phyloP scores from a whole-genome alignment of 2,113 vertebrate genomes.

The Nerophis ophidion region DNA sequence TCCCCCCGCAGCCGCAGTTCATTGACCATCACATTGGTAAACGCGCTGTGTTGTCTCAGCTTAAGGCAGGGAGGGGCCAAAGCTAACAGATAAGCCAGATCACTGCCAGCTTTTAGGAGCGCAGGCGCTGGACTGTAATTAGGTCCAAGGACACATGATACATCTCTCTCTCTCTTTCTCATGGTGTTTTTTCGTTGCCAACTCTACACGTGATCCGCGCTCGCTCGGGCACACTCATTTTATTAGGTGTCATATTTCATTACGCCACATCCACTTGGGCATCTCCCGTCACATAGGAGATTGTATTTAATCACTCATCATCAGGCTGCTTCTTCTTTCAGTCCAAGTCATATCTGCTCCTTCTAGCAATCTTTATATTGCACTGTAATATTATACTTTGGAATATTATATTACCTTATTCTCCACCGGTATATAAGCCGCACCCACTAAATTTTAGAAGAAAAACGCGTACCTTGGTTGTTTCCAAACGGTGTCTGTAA shows the following conservation, averaged over 20 bases:
- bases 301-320: too few species aligned
- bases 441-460: too few species aligned
- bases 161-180: slow-evolving; percentile 39
- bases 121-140: slow-evolving; percentile 63
- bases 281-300: too few species aligned
- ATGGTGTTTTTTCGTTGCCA: slow-evolving; percentile 5
- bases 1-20: slow-evolving; percentile 37
- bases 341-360: too few species aligned
- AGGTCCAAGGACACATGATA: slow-evolving; percentile 68
- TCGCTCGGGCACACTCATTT: not conserved
- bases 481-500: too few species aligned
- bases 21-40: slow-evolving; percentile 54
- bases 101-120: slow-evolving; percentile 43
- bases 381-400: too few species aligned
- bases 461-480: too few species aligned
- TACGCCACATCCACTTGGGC: not conserved
- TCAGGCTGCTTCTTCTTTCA: too few species aligned
- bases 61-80: slow-evolving; percentile 61
- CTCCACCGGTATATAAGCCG: too few species aligned
- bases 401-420: too few species aligned
- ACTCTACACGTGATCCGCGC: not conserved
- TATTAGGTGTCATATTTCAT: not conserved
- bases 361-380: too few species aligned
- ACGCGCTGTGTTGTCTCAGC: slow-evolving; percentile 62
- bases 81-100: slow-evolving; percentile 71